Conservation (phyloP, 2,113 vertebrate species). For the Lagenorhynchus albirostris region DNA sequence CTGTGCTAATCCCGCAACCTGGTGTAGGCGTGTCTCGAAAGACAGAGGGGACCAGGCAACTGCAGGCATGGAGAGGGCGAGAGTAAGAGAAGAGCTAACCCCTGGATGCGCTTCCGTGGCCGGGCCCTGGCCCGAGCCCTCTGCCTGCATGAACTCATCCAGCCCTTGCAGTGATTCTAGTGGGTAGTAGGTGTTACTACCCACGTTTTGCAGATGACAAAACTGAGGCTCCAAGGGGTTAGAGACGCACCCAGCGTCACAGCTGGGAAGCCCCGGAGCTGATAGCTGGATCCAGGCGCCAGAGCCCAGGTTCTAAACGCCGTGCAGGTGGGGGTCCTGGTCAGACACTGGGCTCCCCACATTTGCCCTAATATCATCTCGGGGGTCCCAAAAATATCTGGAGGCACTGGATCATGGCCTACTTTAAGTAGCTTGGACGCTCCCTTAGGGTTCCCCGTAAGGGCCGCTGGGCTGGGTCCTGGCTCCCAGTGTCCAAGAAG, state of each 20-base stretch:
- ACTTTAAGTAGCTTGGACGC: neutral
- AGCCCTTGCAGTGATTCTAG: neutral
- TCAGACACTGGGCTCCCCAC: neutral
- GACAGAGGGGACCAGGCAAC: accelerated
- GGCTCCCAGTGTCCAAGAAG: neutral
- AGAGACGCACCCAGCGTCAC: neutral
- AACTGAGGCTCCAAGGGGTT: neutral
- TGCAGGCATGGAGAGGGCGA: accelerated
- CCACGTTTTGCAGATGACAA: neutral
- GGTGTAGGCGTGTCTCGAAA: accelerated
- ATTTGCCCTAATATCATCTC: neutral
- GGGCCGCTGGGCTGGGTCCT: neutral
- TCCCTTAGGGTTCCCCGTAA: accelerated
- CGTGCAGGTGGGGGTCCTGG: neutral
- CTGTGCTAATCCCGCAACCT: accelerated
- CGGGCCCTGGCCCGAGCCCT: neutral
- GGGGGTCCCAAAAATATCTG: neutral
- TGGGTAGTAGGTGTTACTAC: too few relatives aligned
- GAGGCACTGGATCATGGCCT: too few relatives aligned
- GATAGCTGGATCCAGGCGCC: neutral
- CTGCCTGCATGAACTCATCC: neutral
- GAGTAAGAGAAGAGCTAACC: accelerated
- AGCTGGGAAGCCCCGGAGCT: neutral
- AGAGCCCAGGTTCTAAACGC: too few relatives aligned
- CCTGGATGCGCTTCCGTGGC: accelerated